Percentiles rank a stretch among this genome's conserved stretches.
Conservation (phyloP, 1,140 invertebrate species). For the Neomicropteryx cornuta region DNA sequence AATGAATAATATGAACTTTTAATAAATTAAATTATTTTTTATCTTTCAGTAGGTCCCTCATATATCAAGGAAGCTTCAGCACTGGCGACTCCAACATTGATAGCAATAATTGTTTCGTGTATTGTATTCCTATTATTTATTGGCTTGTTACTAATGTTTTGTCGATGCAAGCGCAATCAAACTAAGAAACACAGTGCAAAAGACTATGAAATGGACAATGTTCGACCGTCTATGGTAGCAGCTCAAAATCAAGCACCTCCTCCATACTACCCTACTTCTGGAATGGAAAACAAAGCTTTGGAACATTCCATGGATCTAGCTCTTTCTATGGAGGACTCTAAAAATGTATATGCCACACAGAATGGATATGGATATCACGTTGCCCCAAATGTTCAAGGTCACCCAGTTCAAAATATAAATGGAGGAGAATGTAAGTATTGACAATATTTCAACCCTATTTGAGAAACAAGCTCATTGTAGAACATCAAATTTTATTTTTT, state of each 20-base stretch:
- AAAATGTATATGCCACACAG: conserved; percentile 68
- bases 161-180: conserved; percentile 72
- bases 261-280: conserved; percentile 72
- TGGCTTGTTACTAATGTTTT: conserved; percentile 70
- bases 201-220: conserved; percentile 81
- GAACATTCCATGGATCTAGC: conserved; percentile 78
- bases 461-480: no score
- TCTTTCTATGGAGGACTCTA: conserved; percentile 68
- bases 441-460: neutral
- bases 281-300: conserved; percentile 82
- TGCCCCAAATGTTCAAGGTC: conserved; percentile 36
- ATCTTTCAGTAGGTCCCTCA: conserved; percentile 57
- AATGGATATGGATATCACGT: conserved; percentile 75
- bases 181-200: conserved; percentile 71
- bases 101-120: conserved; percentile 71
- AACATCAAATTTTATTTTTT: no score
- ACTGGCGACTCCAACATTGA: conserved; percentile 63
- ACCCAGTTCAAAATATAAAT: conserved; percentile 49
- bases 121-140: conserved; percentile 69
- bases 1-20: neutral
- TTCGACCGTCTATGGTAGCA: conserved; percentile 65
- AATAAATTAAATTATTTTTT: conserved; percentile 9
- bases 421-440: conserved; percentile 62
- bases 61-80: conserved; percentile 68
- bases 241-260: conserved; percentile 72